A percentile compares a stretch with the other conserved stretches of the same genome.
Conservation (phyloP, 1,140 invertebrate genomes). For the Drosophila lini region DNA sequence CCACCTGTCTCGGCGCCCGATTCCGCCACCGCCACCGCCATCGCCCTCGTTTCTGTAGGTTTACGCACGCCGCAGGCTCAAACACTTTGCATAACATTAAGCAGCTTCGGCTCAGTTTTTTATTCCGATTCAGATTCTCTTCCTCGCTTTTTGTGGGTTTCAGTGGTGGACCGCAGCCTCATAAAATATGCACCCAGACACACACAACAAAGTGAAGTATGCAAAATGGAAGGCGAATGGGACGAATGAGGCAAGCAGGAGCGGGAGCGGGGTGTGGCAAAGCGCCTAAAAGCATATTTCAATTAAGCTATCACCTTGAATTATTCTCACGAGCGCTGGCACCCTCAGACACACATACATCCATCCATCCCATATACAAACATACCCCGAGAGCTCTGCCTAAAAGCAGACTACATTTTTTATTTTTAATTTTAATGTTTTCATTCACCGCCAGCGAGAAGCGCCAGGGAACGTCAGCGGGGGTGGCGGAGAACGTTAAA, state of each 20-base stretch:
- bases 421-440: slow-evolving; percentile 82
- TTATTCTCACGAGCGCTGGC: slow-evolving; percentile 77
- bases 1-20: slow-evolving; percentile 8
- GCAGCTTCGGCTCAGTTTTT: slow-evolving; percentile 58
- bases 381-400: slow-evolving; percentile 33
- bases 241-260: background rate
- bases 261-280: slow-evolving; percentile 44
- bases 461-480: slow-evolving; percentile 28
- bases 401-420: slow-evolving; percentile 67
- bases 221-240: slow-evolving; percentile 55
- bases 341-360: slow-evolving; percentile 19
- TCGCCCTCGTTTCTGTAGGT: slow-evolving; percentile 9
- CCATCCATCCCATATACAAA: slow-evolving; percentile 16
- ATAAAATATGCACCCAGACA: slow-evolving; percentile 78
- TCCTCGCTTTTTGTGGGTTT: slow-evolving; percentile 34
- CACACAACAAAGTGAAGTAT: slow-evolving; percentile 74
- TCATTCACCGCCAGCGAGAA: slow-evolving; percentile 59
- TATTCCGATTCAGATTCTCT: slow-evolving; percentile 43
- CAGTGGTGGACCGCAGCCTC: slow-evolving; percentile 71
- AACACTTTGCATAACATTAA: slow-evolving; percentile 83
- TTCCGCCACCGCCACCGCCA: background rate
- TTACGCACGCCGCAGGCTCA: slow-evolving; percentile 67
- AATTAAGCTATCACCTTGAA: slow-evolving; percentile 84
- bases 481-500: slow-evolving; percentile 64
- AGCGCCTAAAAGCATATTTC: slow-evolving; percentile 84